Base-by-base conservation (phyloP, 1,140 invertebrate species). In the Pachypeltis micranthus region DNA sequence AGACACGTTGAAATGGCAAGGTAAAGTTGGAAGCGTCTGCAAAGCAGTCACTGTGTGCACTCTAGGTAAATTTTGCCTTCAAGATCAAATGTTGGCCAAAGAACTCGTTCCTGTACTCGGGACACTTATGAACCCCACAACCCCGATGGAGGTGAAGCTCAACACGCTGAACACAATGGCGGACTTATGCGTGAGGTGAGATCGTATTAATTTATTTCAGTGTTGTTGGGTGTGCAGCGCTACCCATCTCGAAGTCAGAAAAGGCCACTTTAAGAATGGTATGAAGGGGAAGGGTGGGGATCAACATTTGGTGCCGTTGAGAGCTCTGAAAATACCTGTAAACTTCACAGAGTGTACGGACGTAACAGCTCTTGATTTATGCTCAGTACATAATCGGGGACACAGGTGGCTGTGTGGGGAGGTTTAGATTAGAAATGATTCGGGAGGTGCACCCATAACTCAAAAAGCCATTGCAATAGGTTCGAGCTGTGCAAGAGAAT, bases 131-230 rank as follows among this genome's bases (percentile, higher is more conserved):
- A 73, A 67, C 31, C 71, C 70, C 0, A 71, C 73, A 0, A 65
- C 65, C 1, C 75, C 79, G 64, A 69, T 76, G 10, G 71, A 75
- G 1, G 73, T 84, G 1, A 76, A 81, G 56, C 80, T 83, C 47
- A 85, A 85, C 68, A 76, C 82, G 4, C 77, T 83, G 2, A 79
- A 82, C 67, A 78, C 80, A 7, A 71, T 85, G 44, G 79, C 80
- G 34, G 83, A 85, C 71, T 74, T 85, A 47, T 83, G 81, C 69
- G 70, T 81, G 58, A 79, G 80, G 76, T 77, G 60, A 59, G 56
- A 29, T 25, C 31, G 14, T 25, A 55, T 34, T 58, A 58, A 31
- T 44, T 27, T 31, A 44, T 16, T 47, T 14, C 2, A 26, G 25
- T 2, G 44, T 60, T 2, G 2, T 60, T 39, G 12, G 10, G 4